Evolutionary conservation across 2,888 invertebrate species (phyloP).

Genomic region (Pseudococcus longispinus): DNA sequence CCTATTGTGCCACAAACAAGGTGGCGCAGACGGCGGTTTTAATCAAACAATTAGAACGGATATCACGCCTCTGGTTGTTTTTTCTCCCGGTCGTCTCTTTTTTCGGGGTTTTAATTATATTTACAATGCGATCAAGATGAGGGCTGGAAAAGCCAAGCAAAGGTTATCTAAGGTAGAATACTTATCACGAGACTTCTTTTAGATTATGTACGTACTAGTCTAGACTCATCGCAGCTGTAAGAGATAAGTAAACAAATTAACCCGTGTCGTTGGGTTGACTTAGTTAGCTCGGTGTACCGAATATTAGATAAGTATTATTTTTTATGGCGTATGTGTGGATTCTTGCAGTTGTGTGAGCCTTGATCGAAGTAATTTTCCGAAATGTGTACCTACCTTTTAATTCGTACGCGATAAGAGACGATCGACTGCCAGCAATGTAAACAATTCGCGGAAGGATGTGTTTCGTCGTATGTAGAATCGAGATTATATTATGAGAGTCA

Average conservation of each 20-base stretch:
- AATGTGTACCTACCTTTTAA: neutral
- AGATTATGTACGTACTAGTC: neutral
- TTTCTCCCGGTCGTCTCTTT: neutral
- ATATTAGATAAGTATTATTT: neutral
- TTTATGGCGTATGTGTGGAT: neutral
- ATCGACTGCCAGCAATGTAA: neutral
- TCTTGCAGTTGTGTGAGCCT: neutral
- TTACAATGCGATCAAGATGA: neutral
- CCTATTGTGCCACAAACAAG: neutral
- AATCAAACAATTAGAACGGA: constrained; percentile 16
- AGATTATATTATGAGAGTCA: neutral
- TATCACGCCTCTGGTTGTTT: neutral
- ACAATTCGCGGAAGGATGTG: neutral
- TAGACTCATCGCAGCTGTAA: neutral
- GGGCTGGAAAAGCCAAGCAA: neutral
- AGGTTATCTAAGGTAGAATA: neutral
- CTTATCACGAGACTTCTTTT: neutral
- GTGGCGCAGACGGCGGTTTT: neutral
- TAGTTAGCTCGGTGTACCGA: neutral
- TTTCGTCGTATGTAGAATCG: neutral
- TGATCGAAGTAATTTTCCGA: neutral
- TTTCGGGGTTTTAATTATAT: neutral
- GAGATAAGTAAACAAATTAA: constrained; percentile 1
- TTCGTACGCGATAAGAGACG: neutral
- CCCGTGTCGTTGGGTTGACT: neutral